phyloP scores from a whole-genome alignment of 2,797 vertebrate genomes.

The Benthosema pterotum region DNA sequence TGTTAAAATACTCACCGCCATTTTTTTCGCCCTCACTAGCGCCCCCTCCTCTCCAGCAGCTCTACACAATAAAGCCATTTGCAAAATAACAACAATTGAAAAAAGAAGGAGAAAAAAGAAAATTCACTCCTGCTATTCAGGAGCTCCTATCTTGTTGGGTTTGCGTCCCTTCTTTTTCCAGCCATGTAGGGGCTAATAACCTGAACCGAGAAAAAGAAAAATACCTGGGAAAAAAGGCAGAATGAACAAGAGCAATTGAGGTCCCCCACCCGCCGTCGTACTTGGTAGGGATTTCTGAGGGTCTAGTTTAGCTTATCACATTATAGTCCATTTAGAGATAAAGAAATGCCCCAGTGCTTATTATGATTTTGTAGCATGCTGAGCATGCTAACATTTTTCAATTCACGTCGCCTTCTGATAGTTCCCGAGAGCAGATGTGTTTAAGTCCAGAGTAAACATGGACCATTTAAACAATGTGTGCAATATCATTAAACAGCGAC shows the following conservation, averaged over 20 bases:
- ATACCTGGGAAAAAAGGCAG: conserved; percentile 81
- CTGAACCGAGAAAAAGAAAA: conserved; percentile 89
- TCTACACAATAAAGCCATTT: conserved; percentile 90
- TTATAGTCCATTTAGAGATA: conserved; percentile 95
- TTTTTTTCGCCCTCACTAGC: conserved; percentile 87
- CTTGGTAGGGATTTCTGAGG: conserved; percentile 87
- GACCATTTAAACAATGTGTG: conserved; percentile 54
- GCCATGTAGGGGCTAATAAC: conserved; percentile 92
- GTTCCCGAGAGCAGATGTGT: conserved; percentile 69
- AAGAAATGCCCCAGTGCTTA: conserved; percentile 88
- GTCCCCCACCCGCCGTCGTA: conserved; percentile 91
- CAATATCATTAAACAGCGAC: conserved; percentile 48
- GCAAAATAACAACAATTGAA: conserved; percentile 87
- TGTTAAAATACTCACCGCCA: conserved; percentile 88
- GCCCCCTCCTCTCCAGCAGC: conserved; percentile 79
- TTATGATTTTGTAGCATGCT: conserved; percentile 88
- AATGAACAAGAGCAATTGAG: conserved; percentile 93
- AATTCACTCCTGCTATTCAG: conserved; percentile 85
- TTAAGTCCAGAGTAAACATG: conserved; percentile 65
- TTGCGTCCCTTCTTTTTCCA: conserved; percentile 76
- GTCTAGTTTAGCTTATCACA: conserved; percentile 93
- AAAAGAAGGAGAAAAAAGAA: conserved; percentile 68
- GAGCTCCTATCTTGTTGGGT: conserved; percentile 79
- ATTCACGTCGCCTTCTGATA: conserved; percentile 72
- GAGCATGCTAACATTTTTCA: conserved; percentile 91